Evolutionary conservation across 2,113 vertebrate species (phyloP), one percentile per base, ranked within the genome.

Genomic region (Sinocyclocheilus rhinocerous): DNA sequence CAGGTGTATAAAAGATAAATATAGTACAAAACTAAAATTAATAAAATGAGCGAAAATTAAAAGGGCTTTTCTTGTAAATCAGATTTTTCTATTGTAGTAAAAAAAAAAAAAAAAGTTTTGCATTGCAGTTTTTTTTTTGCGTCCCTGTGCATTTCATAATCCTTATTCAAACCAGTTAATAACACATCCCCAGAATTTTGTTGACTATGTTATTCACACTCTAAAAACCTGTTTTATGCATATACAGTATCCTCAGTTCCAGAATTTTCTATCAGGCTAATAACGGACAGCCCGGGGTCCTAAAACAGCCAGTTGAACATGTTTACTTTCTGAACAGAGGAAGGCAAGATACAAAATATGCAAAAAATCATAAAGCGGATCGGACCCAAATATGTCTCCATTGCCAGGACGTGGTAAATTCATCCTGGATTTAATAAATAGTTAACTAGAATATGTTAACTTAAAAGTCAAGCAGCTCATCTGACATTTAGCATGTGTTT

Each of bases 331-430:
- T 33, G 1, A 73, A 15, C 8, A 13, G 20, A 75, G 76, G 29
- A 33, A 33, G 29, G 29, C 29, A 33, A 7, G 76, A 20, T 3
- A 59, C 61, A n/a, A 0, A 88, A 90, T 88, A 94, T 93, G 6
- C 86, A 85, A 72, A 93, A 82, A 22, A 91, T 96, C 91, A 33
- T 97, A 4, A 92, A 90, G 13, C 0, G 95, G 0, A 0, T 97
- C 83, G 96, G 96, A 0, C 91, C 95, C 7, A 96, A 96, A 13
- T 95, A 97, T 12, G 76, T 89, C 0, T 59, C 94, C 13, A 90
- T 97, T 18, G n/a, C 94, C 0, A 95, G 82, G 89, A 88, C 86
- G 76, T 97, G 97, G 97, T 97, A 92, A 97, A 95, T 92, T 87
- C 69, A 4, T 8, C 29, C 0, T 4, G 24, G 2, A 22, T 57